phyloP scores from a whole-genome alignment of 2,113 vertebrate genomes.

The Caloenas nicobarica region DNA sequence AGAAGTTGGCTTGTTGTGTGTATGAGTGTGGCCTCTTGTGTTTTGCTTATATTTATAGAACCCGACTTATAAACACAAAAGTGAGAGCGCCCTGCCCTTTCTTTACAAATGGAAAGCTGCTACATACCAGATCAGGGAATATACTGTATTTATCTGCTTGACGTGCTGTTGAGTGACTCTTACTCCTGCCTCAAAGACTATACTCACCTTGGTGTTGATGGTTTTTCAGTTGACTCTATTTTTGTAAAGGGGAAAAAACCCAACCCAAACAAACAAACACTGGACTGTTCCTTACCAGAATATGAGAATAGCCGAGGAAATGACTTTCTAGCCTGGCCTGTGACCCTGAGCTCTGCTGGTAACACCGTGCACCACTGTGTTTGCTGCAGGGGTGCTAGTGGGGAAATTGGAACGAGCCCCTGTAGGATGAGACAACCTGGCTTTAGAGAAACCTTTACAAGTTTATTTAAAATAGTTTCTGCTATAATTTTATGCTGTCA shows the following conservation, averaged over 20 bases:
- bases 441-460: not conserved
- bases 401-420: not conserved
- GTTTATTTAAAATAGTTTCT: not conserved
- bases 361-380: rapidly evolving
- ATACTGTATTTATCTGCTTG: rapidly evolving
- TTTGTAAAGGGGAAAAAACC: not conserved
- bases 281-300: not conserved
- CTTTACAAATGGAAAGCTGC: not conserved
- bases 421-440: not conserved
- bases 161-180: not conserved
- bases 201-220: rapidly evolving
- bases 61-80: not conserved
- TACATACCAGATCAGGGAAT: not conserved
- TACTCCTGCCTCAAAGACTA: no score
- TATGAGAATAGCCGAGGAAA: no score
- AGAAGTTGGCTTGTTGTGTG: not conserved
- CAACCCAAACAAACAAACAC: not conserved
- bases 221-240: not conserved
- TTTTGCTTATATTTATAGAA: not conserved
- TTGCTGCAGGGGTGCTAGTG: not conserved
- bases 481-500: not conserved
- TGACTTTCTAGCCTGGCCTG: not conserved
- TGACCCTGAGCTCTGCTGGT: not conserved
- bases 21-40: not conserved
- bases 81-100: rapidly evolving